These are phyloP conservation scores for Coreoperca whiteheadi DNA, from an alignment of 2,113 vertebrate genomes.

Conservation along the genomic window DNA sequence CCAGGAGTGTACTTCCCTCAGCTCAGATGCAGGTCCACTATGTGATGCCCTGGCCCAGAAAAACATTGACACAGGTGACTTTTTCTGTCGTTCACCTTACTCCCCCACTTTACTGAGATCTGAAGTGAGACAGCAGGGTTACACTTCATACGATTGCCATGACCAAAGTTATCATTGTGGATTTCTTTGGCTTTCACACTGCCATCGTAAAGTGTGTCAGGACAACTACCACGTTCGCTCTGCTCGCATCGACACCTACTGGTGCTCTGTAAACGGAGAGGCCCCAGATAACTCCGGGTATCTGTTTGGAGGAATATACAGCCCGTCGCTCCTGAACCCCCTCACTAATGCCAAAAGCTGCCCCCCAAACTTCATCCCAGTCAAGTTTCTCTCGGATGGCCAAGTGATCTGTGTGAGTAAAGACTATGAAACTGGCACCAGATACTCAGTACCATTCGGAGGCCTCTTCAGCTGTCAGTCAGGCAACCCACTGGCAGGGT, in stretches of 20 bases:
- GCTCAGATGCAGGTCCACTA: slow-evolving; percentile 48
- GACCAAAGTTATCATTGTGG: slow-evolving; percentile 58
- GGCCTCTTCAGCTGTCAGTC: slow-evolving; percentile 93
- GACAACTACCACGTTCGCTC: slow-evolving; percentile 82
- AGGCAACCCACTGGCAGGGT: slow-evolving; percentile 83
- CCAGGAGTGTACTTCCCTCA: slow-evolving; percentile 83
- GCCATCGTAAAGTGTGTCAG: slow-evolving; percentile 83
- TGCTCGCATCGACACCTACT: slow-evolving; percentile 86
- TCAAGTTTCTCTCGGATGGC: slow-evolving; percentile 84
- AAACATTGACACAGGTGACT: slow-evolving; percentile 86
- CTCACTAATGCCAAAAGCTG: slow-evolving; percentile 87
- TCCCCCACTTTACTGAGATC: slow-evolving; percentile 76
- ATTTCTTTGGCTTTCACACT: slow-evolving; percentile 42
- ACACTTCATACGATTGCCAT: slow-evolving; percentile 85
- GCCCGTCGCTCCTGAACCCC: slow-evolving; percentile 81
- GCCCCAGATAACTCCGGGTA: slow-evolving; percentile 80
- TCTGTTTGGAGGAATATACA: slow-evolving; percentile 92
- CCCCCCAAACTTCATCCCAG: slow-evolving; percentile 78
- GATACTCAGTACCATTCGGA: slow-evolving; percentile 86
- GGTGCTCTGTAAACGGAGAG: slow-evolving; percentile 77
- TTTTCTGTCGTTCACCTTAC: slow-evolving; percentile 86
- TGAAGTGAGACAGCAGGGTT: slow-evolving; percentile 86
- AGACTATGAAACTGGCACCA: slow-evolving; percentile 84
- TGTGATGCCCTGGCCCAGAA: slow-evolving; percentile 86
- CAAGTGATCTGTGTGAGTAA: slow-evolving; percentile 88